A percentile compares a stretch with the other conserved stretches of the same genome.
phyloP scores from a whole-genome alignment of 2,888 invertebrate genomes.

The Drosophila rellima region DNA sequence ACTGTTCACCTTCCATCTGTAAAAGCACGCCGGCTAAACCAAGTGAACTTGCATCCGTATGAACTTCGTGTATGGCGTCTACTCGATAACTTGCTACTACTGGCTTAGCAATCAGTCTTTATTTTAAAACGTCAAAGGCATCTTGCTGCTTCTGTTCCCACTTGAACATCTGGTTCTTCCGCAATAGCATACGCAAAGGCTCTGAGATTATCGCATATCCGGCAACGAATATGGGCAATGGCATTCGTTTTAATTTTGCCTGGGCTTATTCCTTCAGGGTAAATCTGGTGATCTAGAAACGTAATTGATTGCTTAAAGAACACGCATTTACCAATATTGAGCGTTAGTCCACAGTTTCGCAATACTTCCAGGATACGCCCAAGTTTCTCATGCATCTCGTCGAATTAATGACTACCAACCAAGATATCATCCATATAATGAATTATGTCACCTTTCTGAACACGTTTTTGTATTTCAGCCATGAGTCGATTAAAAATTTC shows the following conservation, averaged over 20 bases:
- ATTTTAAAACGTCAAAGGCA: constrained; percentile 1
- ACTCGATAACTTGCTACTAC: neutral
- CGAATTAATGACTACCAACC: constrained; percentile 8
- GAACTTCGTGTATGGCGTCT: neutral
- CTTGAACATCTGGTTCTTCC: neutral
- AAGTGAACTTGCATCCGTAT: constrained; percentile 7
- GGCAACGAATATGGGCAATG: neutral
- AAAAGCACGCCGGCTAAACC: constrained; percentile 9
- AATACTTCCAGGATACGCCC: constrained; percentile 3
- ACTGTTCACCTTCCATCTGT: neutral
- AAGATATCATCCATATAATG: constrained; percentile 44
- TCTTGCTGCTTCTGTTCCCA: neutral
- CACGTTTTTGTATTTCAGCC: constrained; percentile 18
- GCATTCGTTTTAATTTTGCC: constrained; percentile 4
- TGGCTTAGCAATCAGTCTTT: neutral
- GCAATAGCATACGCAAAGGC: constrained; percentile 9
- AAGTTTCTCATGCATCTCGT: constrained; percentile 2
- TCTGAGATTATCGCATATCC: constrained; percentile 9
- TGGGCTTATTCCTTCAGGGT: constrained; percentile 1
- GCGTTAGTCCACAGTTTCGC: constrained; percentile 1
- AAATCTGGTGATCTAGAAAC: neutral
- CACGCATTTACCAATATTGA: constrained; percentile 1
- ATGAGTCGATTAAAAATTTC: constrained; percentile 34
- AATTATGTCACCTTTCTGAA: constrained; percentile 26
- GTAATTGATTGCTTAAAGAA: neutral